Conservation (phyloP, 2,113 vertebrate genomes). For the Orycteropus afer region DNA sequence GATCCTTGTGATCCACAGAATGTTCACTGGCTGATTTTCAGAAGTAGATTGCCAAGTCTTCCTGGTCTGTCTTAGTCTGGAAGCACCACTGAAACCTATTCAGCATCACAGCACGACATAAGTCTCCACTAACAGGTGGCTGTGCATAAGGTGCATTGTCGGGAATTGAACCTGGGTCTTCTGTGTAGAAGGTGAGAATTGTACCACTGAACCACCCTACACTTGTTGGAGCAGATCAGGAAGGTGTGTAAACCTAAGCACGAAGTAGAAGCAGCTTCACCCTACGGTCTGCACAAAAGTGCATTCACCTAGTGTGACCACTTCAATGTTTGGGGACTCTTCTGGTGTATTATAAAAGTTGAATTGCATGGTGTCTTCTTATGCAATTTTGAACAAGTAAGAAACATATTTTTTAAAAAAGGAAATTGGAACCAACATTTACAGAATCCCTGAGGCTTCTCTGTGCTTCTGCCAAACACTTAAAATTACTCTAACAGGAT, state of each 20-base stretch:
- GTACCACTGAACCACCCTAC: neutral
- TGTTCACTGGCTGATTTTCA: neutral
- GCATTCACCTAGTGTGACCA: neutral
- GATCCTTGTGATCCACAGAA: too few relatives aligned
- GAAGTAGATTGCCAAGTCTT: neutral
- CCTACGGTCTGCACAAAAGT: neutral
- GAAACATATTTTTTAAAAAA: conserved; percentile 11
- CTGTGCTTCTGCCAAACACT: conserved; percentile 29
- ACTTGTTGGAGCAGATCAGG: neutral
- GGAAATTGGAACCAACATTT: conserved; percentile 6
- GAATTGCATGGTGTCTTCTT: conserved; percentile 6
- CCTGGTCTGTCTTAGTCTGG: neutral
- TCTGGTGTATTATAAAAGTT: neutral
- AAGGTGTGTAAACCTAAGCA: neutral
- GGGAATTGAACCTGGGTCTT: neutral
- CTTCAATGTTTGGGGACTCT: neutral
- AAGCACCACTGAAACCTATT: neutral
- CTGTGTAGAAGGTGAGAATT: neutral
- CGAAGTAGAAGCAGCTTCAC: neutral
- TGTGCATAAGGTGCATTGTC: neutral
- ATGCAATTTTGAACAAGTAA: conserved; percentile 9
- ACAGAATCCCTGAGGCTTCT: neutral
- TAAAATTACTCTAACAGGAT: conserved; percentile 23
- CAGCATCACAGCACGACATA: neutral
- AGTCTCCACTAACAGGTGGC: neutral